These are phyloP conservation scores for Pandion haliaetus DNA, from an alignment of 2,113 vertebrate species.

Conservation along the genomic window DNA sequence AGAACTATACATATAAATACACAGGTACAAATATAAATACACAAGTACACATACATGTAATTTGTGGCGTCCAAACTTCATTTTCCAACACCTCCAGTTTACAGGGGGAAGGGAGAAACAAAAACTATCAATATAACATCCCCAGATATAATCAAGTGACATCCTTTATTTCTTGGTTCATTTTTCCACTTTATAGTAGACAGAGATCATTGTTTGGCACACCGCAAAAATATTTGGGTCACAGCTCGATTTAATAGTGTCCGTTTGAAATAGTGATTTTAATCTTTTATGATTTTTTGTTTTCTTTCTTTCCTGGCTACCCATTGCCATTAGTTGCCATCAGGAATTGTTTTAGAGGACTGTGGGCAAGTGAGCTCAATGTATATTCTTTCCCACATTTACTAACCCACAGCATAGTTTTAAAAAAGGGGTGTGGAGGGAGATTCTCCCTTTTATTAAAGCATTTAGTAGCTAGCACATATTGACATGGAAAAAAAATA, in stretches of 20 bases:
- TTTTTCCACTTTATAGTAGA: neutral
- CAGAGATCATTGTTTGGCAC: neutral
- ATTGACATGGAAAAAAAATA: neutral
- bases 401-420: neutral
- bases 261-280: constrained; percentile 1
- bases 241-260: constrained; percentile 54
- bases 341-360: neutral
- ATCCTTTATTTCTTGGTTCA: neutral
- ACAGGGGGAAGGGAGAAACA: neutral
- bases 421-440: neutral
- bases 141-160: neutral
- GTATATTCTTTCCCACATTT: neutral
- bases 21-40: neutral
- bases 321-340: neutral
- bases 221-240: constrained; percentile 32
- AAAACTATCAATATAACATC: neutral
- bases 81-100: neutral
- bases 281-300: neutral
- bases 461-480: neutral
- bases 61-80: neutral
- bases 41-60: neutral
- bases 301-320: neutral
- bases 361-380: neutral
- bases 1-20: neutral
- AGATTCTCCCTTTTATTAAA: neutral